Conservation (phyloP, 2,113 vertebrate genomes). For the Bos javanicus region DNA sequence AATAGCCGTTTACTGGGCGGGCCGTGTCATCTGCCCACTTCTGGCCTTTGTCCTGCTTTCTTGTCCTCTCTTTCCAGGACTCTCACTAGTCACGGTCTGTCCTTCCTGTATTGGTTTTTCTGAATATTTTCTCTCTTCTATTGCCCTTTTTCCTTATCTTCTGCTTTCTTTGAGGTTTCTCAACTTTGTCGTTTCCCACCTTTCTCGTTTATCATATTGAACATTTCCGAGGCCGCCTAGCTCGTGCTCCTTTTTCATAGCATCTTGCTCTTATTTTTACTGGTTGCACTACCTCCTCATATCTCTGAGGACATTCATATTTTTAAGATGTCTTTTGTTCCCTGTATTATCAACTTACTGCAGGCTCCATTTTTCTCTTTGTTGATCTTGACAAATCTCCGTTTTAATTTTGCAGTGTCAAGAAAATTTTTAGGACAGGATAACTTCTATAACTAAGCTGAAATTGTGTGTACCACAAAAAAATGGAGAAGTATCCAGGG, state of each 20-base stretch:
- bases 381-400: neutral
- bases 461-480: neutral
- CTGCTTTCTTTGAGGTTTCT: neutral
- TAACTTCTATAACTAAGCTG: neutral
- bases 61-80: neutral
- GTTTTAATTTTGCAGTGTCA: neutral
- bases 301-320: neutral
- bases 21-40: too few relatives aligned
- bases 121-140: neutral
- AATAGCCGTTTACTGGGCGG: accelerated
- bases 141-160: neutral
- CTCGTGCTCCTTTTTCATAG: neutral
- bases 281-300: neutral
- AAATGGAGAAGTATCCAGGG: neutral
- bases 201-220: conserved; percentile 1
- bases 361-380: neutral
- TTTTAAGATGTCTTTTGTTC: neutral
- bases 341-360: neutral
- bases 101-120: neutral
- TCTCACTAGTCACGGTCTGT: neutral
- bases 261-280: neutral
- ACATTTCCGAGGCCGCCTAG: neutral
- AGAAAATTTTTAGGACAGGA: neutral
- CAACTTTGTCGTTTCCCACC: neutral
- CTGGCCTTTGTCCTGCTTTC: neutral